Evolutionary conservation across 2,797 vertebrate species (phyloP).

Genomic region (Anguilla megastoma): DNA sequence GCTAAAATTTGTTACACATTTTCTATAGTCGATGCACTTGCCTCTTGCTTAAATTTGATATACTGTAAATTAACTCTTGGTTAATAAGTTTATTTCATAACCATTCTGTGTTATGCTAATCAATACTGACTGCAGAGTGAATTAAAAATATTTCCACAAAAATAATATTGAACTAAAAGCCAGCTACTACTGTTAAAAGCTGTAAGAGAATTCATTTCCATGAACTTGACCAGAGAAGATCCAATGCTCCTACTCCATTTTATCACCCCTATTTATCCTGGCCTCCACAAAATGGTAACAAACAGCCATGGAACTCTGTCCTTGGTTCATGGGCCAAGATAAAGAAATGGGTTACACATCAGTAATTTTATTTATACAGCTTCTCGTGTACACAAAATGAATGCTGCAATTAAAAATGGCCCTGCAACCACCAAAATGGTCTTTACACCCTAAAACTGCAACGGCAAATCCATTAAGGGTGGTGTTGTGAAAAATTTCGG

Average conservation of each 20-base stretch:
- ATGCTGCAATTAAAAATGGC: slow-evolving; percentile 24
- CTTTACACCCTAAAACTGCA: not conserved
- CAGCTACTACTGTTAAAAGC: no score
- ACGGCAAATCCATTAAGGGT: not conserved
- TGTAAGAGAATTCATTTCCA: no score
- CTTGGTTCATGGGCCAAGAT: not conserved
- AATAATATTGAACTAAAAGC: no score
- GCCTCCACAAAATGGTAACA: not conserved
- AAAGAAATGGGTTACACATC: slow-evolving; percentile 4
- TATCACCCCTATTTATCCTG: not conserved
- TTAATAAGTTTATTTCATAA: no score
- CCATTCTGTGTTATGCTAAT: no score
- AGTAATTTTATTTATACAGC: not conserved
- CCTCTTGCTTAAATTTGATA: no score
- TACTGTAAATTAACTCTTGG: no score
- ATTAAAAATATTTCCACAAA: no score
- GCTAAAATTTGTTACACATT: no score
- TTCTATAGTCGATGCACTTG: no score
- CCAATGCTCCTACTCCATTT: not conserved
- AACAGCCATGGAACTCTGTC: not conserved
- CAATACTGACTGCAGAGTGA: no score
- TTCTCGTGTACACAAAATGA: not conserved
- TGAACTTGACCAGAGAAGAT: no score
- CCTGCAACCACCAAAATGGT: not conserved
- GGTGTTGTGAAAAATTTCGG: not conserved